Evolutionary conservation across 2,888 invertebrate genomes (phyloP).

Genomic region (Tridacna gigas): DNA sequence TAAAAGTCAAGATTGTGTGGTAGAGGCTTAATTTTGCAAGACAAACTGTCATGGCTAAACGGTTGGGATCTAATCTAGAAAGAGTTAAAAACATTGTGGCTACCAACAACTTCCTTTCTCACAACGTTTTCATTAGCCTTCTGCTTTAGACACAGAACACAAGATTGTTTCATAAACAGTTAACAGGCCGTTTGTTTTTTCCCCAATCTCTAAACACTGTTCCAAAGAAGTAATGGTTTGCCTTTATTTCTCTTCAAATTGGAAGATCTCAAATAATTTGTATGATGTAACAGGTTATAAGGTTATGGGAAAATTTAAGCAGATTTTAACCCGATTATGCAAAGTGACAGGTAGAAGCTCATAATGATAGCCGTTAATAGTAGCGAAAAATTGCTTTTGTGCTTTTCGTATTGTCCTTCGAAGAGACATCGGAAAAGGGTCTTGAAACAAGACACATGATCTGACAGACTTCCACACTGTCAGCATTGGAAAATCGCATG

Average conservation of each 20-base stretch:
- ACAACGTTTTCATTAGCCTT: constrained; percentile 14
- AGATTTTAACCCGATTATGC: constrained; percentile 35
- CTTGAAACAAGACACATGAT: too few species aligned
- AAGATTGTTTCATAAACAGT: too few species aligned
- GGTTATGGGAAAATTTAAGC: constrained; percentile 62
- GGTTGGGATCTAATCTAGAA: neutral
- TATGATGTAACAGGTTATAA: constrained; percentile 12
- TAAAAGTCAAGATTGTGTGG: neutral
- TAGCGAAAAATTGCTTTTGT: constrained; percentile 58
- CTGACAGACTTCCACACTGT: too few species aligned
- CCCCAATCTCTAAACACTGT: too few species aligned
- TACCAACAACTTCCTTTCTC: neutral
- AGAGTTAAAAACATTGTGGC: neutral
- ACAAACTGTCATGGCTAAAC: too few species aligned
- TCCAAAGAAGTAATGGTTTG: too few species aligned
- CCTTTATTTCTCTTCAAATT: too few species aligned
- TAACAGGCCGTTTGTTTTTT: too few species aligned
- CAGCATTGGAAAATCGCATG: too few species aligned
- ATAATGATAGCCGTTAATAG: constrained; percentile 49
- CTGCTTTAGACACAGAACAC: too few species aligned
- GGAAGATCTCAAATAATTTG: too few species aligned
- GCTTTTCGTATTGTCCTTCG: constrained; percentile 11
- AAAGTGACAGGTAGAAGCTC: constrained; percentile 25
- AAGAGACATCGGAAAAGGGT: too few species aligned
- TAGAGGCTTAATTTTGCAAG: neutral